phyloP scores from a whole-genome alignment of 2,113 vertebrate species.

The Telmatochromis bifrenatus region DNA sequence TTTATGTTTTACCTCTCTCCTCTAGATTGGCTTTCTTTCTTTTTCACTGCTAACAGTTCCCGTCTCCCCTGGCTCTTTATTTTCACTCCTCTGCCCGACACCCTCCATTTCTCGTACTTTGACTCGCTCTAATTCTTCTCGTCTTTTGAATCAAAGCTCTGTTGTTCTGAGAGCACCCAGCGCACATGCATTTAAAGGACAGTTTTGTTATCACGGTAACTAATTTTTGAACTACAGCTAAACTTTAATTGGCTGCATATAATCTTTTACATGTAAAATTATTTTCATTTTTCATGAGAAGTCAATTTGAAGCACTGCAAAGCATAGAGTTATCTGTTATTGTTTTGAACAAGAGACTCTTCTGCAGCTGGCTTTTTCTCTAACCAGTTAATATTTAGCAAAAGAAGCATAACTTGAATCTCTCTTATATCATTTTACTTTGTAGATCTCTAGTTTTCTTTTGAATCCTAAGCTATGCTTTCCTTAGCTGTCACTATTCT shows the following conservation, averaged over 20 bases:
- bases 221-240: not conserved
- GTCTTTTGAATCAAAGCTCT: conserved; percentile 1
- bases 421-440: not conserved
- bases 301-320: not conserved
- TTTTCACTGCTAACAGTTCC: not conserved
- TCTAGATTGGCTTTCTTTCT: not conserved
- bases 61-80: not conserved
- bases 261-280: not conserved
- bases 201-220: not conserved
- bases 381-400: not conserved
- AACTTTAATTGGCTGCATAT: not conserved
- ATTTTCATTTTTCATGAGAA: not conserved
- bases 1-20: not conserved
- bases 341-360: not conserved
- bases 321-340: not conserved
- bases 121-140: not conserved
- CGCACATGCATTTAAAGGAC: not conserved
- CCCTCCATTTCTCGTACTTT: not conserved
- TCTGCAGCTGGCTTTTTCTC: not conserved
- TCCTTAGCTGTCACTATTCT: not conserved
- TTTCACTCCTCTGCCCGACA: not conserved
- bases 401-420: not conserved
- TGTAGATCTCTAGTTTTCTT: not conserved
- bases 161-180: not conserved
- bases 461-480: not conserved